A percentile compares a stretch with the other conserved stretches of the same genome.
Evolutionary conservation across 2,113 vertebrate genomes (phyloP).

Genomic region (Myrmecophaga tridactyla): DNA sequence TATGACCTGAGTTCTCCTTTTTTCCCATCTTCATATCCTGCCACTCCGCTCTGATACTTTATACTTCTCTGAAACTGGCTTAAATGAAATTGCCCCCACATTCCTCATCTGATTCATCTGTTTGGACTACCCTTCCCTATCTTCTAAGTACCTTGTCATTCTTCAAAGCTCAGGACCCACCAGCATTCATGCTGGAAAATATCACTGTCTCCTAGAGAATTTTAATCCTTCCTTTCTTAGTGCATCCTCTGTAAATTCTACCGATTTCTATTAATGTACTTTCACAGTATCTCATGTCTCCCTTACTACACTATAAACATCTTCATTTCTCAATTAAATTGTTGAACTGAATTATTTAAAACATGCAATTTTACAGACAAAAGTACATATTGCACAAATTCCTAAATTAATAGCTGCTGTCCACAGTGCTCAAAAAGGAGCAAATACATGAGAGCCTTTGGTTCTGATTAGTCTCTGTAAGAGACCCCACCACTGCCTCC

Average conservation of each 20-base stretch:
- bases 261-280: neutral
- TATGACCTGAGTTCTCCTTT: too few relatives aligned
- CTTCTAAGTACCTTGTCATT: neutral
- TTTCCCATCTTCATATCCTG: neutral
- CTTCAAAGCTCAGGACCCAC: neutral
- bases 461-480: neutral
- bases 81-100: neutral
- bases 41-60: neutral
- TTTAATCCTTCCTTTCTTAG: neutral
- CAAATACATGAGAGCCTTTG: neutral
- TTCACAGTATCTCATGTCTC: neutral
- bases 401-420: neutral
- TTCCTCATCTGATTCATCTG: neutral
- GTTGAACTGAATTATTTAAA: neutral
- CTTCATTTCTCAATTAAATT: neutral
- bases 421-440: neutral
- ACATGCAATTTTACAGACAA: neutral
- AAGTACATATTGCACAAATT: neutral
- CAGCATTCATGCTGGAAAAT: neutral
- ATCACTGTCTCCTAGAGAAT: neutral
- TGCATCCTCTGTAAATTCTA: neutral
- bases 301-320: neutral
- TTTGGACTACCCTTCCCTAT: constrained; percentile 1
- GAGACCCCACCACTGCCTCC: neutral
- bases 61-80: neutral